Base-by-base conservation (phyloP, 2,888 invertebrate genomes). In the Heliconius ismenius region DNA sequence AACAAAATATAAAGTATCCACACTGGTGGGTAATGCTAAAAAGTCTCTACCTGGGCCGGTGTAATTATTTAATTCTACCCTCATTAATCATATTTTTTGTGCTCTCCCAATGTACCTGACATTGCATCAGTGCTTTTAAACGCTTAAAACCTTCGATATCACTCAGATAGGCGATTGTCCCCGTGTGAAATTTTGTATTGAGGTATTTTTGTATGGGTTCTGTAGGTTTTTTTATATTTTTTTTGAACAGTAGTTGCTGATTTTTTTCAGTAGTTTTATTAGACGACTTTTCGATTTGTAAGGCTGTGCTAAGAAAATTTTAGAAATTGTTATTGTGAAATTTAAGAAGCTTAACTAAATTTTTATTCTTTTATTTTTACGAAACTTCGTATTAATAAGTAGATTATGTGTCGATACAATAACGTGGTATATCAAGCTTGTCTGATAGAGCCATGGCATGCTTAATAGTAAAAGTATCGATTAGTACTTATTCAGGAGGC, bases 21-120 rank as follows among this genome's bases (percentile, higher is more conserved):
- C 32, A 64, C 81, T 32, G 32, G 32, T 32, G 81, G 82, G 83
- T 84, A 84, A 83, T 84, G 81, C 85, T 88, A 90, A 91, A 90
- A 90, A 90, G 89, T 77, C 65, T 43, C 85, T 89, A 90, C 92
- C 92, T 92, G 92, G 84, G 84, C 32, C 63, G 18, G 43, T 82
- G 84, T 88, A 89, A 91, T 91, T 88, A 90, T 91, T 91, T 90
- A 89, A 92, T 92, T 88, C 87, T 84, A 90, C 89, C 89, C 87
- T 88, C 92, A 93, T 93, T 93, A 91, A 93, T 93, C 93, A 92
- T 91, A 86, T 91, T 93, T 93, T 93, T 93, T 92, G 88, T 86
- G 83, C 79, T 81, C 80, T 82, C 86, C 84, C 88, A 87, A 89
- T 90, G 90, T 91, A 89, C 65, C 65, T 65, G 65, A 65, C 85